Percentiles rank a stretch among this genome's conserved stretches.
phyloP scores from a whole-genome alignment of 2,888 invertebrate genomes.

The Rhogogaster chlorosoma region DNA sequence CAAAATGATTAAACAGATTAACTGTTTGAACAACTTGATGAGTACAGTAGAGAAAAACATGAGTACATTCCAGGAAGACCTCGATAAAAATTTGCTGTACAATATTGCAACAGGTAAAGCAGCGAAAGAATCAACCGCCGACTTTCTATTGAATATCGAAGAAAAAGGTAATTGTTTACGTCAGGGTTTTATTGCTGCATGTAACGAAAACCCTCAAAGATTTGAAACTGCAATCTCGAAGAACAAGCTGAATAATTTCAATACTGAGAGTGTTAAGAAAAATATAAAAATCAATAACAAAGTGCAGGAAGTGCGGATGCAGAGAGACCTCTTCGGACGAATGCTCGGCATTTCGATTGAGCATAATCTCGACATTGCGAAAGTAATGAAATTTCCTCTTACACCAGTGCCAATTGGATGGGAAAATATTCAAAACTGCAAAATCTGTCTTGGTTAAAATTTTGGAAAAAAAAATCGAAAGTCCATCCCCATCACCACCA shows the following conservation, averaged over 20 bases:
- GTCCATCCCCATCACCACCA: conserved; percentile 1
- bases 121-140: not conserved
- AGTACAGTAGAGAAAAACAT: conserved; percentile 7
- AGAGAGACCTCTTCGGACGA: conserved; percentile 60
- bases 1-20: not conserved
- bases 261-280: conserved; percentile 37
- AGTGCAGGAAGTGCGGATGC: conserved; percentile 58
- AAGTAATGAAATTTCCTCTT: conserved; percentile 50
- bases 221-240: conserved; percentile 24
- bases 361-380: conserved; percentile 58
- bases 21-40: not conserved
- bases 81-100: conserved; percentile 33
- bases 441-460: conserved; percentile 61
- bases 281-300: conserved; percentile 56
- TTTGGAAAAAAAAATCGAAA: conserved; percentile 59
- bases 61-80: conserved; percentile 45
- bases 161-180: not conserved
- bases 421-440: conserved; percentile 63
- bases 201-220: not conserved
- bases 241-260: not conserved
- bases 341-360: conserved; percentile 61
- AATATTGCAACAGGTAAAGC: conserved; percentile 29
- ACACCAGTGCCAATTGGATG: conserved; percentile 58
- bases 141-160: not conserved
- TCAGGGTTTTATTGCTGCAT: conserved; percentile 5